Evolutionary conservation across 2,797 vertebrate species (phyloP).

Genomic region (Tinamus major): DNA sequence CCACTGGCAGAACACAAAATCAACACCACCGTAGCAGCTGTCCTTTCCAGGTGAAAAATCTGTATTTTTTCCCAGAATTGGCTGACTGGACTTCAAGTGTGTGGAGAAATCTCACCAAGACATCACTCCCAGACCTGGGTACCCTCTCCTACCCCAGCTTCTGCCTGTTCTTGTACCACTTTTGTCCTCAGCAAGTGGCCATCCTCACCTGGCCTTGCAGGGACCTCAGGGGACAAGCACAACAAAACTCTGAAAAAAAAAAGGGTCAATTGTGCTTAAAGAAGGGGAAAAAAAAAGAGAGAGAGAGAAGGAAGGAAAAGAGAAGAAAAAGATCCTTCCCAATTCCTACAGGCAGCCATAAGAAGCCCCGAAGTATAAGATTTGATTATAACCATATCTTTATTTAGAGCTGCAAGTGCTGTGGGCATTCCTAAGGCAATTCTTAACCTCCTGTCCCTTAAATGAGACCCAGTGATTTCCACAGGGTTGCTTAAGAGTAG

Average conservation of each 20-base stretch:
- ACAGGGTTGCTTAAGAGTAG: neutral
- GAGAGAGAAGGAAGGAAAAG: neutral
- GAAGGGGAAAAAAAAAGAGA: neutral
- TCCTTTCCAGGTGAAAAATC: neutral
- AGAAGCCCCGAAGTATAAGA: constrained; percentile 32
- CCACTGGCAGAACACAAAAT: neutral
- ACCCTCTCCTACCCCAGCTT: neutral
- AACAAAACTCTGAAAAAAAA: neutral
- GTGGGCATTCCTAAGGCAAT: constrained; percentile 38
- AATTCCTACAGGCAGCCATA: neutral
- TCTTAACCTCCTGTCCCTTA: constrained; percentile 37
- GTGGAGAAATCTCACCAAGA: neutral
- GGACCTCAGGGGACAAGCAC: neutral
- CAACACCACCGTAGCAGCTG: neutral
- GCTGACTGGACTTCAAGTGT: neutral
- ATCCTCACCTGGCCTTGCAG: neutral
- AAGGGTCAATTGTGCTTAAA: neutral
- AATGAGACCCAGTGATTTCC: neutral
- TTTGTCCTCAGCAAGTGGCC: neutral
- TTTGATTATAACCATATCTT: constrained; percentile 26
- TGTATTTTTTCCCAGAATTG: neutral
- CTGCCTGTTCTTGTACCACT: neutral
- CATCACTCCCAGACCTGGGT: neutral
- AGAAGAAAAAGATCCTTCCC: neutral
- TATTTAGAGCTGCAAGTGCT: constrained; percentile 30